phyloP scores from a whole-genome alignment of 2,888 invertebrate genomes.

The Anoncus sp. region DNA sequence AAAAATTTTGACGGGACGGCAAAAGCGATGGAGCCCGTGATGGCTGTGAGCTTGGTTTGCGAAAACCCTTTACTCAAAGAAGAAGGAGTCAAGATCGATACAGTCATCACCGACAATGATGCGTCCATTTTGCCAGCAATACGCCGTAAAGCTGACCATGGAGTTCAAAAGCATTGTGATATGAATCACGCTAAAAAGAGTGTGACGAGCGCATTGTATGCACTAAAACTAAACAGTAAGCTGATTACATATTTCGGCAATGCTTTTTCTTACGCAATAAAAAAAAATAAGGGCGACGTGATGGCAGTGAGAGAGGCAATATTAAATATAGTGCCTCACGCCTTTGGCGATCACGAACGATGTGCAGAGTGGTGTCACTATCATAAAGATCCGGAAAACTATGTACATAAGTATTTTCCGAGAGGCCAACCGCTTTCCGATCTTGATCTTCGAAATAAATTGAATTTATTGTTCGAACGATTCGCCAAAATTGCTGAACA shows the following conservation, averaged over 20 bases:
- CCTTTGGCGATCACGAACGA: constrained; percentile 63
- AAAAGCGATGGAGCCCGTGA: constrained; percentile 54
- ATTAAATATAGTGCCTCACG: constrained; percentile 62
- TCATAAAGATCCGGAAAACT: constrained; percentile 6
- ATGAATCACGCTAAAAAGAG: constrained; percentile 50
- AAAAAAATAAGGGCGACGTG: constrained; percentile 44
- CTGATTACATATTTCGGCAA: constrained; percentile 43
- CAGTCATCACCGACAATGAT: constrained; percentile 65
- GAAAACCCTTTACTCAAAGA: constrained; percentile 54
- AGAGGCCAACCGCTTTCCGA: constrained; percentile 26
- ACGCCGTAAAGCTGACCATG: constrained; percentile 36
- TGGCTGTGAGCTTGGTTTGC: constrained; percentile 60
- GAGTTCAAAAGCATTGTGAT: constrained; percentile 50
- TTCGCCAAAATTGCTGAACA: constrained; percentile 59
- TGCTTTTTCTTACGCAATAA: constrained; percentile 37
- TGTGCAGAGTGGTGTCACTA: constrained; percentile 64
- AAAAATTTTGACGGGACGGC: constrained; percentile 62
- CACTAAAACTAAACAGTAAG: constrained; percentile 23
- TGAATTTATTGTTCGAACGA: constrained; percentile 12
- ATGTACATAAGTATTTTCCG: constrained; percentile 7
- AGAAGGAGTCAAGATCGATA: constrained; percentile 49
- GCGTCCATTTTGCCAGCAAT: constrained; percentile 58
- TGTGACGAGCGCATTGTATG: constrained; percentile 32
- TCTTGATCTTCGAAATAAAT: constrained; percentile 3
- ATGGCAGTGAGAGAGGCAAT: constrained; percentile 24